Conservation (phyloP, 2,888 invertebrate genomes). For the Ypsolopha scabrella region DNA sequence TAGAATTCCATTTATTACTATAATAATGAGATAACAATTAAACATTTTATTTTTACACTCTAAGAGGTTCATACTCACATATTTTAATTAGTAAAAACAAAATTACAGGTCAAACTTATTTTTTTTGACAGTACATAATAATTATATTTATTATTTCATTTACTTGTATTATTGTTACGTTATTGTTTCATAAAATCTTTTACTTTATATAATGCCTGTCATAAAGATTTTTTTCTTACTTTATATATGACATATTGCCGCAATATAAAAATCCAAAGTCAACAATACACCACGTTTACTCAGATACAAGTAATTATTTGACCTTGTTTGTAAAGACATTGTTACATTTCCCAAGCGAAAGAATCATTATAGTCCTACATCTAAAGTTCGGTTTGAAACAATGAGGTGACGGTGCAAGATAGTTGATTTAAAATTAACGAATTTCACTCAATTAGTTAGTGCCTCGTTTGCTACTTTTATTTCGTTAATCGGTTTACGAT, state of each 20-base stretch:
- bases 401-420: slow-evolving; percentile 19
- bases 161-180: no score
- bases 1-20: no score
- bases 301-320: slow-evolving; percentile 8
- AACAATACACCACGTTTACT: background rate
- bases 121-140: no score
- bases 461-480: background rate
- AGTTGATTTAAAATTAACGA: background rate
- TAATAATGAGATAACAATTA: no score
- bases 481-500: background rate
- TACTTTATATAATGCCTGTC: no score
- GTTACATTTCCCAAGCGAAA: slow-evolving; percentile 53
- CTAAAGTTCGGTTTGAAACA: slow-evolving; percentile 31
- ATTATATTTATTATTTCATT: no score
- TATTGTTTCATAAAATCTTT: no score
- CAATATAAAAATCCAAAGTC: no score
- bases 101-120: no score
- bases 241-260: background rate
- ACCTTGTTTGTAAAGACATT: slow-evolving; percentile 15
- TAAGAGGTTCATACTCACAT: no score
- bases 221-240: background rate
- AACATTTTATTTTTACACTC: no score
- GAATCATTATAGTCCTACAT: slow-evolving; percentile 41
- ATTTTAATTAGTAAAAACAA: no score
- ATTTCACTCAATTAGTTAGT: background rate